Evolutionary conservation across 2,888 invertebrate genomes (phyloP).

Genomic region (Eupithecia pulchellata): DNA sequence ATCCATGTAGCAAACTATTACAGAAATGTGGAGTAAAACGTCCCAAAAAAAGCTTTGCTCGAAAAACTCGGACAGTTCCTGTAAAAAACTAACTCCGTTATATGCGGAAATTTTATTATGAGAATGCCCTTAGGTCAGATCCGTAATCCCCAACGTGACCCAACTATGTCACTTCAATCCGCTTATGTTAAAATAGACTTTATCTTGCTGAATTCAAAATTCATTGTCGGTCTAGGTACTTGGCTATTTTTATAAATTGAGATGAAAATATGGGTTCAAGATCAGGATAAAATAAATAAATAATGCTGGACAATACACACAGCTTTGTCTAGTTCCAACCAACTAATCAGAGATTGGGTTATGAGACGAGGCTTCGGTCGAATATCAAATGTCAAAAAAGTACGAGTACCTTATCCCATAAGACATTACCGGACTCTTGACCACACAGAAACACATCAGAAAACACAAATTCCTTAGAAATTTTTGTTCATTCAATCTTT

Average conservation of each 20-base stretch:
- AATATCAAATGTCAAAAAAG: too few relatives aligned
- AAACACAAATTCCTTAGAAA: too few relatives aligned
- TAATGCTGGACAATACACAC: background rate
- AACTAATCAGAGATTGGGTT: background rate
- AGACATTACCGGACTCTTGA: too few relatives aligned
- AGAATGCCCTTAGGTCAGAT: conserved; percentile 13
- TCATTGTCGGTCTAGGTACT: background rate
- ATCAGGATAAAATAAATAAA: background rate
- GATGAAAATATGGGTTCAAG: background rate
- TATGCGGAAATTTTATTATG: conserved; percentile 17
- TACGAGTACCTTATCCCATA: too few relatives aligned
- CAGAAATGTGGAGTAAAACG: too few relatives aligned
- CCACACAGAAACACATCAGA: too few relatives aligned
- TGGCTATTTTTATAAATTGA: background rate
- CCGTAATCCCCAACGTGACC: conserved; percentile 13
- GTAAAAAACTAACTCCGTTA: conserved; percentile 9
- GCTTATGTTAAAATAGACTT: conserved; percentile 9
- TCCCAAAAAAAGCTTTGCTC: background rate
- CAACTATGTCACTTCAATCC: conserved; percentile 6
- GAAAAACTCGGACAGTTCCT: background rate
- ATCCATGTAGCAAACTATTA: too few relatives aligned
- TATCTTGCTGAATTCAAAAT: background rate
- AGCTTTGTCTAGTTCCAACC: background rate
- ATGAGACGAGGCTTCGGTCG: too few relatives aligned
- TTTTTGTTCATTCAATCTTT: too few relatives aligned